phyloP scores from a whole-genome alignment of 2,888 invertebrate species.

The Spisula subtruncata region DNA sequence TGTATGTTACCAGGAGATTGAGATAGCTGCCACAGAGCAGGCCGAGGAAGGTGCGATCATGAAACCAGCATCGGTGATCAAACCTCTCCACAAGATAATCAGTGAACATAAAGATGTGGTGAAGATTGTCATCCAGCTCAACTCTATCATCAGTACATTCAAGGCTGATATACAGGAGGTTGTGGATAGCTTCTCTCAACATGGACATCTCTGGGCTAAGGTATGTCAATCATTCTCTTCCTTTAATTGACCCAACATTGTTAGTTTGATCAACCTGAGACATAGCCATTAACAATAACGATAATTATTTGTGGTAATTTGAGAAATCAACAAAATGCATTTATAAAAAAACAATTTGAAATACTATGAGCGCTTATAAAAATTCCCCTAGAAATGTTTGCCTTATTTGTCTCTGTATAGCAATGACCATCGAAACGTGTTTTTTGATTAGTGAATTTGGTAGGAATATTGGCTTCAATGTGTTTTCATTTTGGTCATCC shows the following conservation, averaged over 20 bases:
- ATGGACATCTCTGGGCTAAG: constrained; percentile 90
- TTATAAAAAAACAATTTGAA: too few species aligned
- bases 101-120: constrained; percentile 96
- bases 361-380: too few species aligned
- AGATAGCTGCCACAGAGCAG: constrained; percentile 81
- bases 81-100: constrained; percentile 87
- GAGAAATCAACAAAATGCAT: too few species aligned
- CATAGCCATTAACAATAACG: too few species aligned
- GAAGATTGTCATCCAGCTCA: constrained; percentile 89
- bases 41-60: constrained; percentile 83
- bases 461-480: too few species aligned
- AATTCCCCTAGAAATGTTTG: too few species aligned
- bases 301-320: too few species aligned
- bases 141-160: constrained; percentile 86
- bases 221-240: constrained; percentile 70
- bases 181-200: constrained; percentile 95
- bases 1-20: constrained; percentile 82
- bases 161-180: constrained; percentile 93
- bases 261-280: background rate
- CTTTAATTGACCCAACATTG: too few species aligned
- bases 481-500: too few species aligned
- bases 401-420: too few species aligned
- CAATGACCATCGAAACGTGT: too few species aligned
- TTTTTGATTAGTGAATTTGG: too few species aligned
- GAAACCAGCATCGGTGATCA: constrained; percentile 83